phyloP scores from a whole-genome alignment of 2,888 invertebrate genomes.

The Pyrocoelia pectoralis region DNA sequence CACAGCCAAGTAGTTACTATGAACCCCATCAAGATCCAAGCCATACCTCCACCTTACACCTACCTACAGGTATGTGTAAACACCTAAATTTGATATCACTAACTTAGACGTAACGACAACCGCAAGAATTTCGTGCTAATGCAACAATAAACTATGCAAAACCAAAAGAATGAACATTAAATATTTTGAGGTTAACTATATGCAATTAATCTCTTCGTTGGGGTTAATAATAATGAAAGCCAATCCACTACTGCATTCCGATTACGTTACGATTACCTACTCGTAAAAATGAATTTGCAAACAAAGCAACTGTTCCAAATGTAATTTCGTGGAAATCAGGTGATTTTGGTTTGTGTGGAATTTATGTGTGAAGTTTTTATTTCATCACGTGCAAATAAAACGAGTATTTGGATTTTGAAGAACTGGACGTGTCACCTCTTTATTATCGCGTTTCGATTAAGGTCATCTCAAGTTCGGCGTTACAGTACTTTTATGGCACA shows the following conservation, averaged over 20 bases:
- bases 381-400: too few species aligned
- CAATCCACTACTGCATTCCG: constrained; percentile 13
- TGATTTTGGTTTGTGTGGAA: too few species aligned
- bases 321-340: too few species aligned
- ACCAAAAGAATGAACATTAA: constrained; percentile 26
- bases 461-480: too few species aligned
- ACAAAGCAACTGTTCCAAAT: constrained; percentile 4
- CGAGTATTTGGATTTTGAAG: too few species aligned
- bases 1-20: constrained; percentile 59
- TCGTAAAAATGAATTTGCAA: background rate
- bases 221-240: constrained; percentile 11
- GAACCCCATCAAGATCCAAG: constrained; percentile 60
- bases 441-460: too few species aligned
- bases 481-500: too few species aligned
- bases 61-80: constrained; percentile 65
- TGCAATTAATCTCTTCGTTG: constrained; percentile 20
- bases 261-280: constrained; percentile 6
- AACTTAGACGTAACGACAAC: constrained; percentile 9
- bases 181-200: constrained; percentile 28
- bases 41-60: constrained; percentile 65
- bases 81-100: constrained; percentile 19
- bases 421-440: too few species aligned
- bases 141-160: constrained; percentile 15
- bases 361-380: too few species aligned
- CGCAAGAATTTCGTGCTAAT: constrained; percentile 23